Evolutionary conservation across 2,797 vertebrate species (phyloP).

Genomic region (Dryobates pubescens): DNA sequence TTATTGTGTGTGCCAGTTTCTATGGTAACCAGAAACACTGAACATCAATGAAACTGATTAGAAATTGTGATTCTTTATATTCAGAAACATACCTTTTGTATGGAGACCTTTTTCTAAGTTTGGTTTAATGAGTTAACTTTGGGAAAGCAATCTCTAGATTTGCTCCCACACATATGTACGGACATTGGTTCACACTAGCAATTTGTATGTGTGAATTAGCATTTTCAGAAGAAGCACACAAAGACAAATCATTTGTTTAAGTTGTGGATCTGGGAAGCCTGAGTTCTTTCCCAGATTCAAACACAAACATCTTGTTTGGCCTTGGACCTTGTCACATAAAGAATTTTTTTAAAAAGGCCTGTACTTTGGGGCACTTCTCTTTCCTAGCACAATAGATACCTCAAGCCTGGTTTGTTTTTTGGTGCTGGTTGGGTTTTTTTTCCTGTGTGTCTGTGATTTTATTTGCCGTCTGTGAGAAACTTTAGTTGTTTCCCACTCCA

Average conservation of each 20-base stretch:
- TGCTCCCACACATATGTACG: neutral
- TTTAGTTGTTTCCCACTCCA: neutral
- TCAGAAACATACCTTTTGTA: conserved; percentile 26
- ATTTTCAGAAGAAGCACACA: conserved; percentile 40
- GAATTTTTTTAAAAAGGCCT: neutral
- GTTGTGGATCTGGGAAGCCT: conserved; percentile 6
- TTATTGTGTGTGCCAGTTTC: conserved; percentile 43
- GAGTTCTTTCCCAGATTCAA: conserved; percentile 33
- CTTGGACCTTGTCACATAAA: conserved; percentile 37
- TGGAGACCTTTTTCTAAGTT: neutral
- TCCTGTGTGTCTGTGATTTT: neutral
- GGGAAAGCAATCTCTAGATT: neutral
- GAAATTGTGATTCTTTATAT: conserved; percentile 40
- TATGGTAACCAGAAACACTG: conserved; percentile 9
- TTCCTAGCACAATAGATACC: neutral
- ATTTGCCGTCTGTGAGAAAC: neutral
- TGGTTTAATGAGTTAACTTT: neutral
- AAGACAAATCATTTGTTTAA: conserved; percentile 19
- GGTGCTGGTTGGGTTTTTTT: neutral
- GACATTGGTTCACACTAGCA: neutral
- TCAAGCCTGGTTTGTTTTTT: neutral
- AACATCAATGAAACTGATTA: conserved; percentile 61
- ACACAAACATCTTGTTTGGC: conserved; percentile 35
- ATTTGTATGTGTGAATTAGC: conserved; percentile 24
- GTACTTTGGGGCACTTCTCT: neutral